These are phyloP conservation scores for Glareola pratincola DNA, from an alignment of 2,113 vertebrate species.

Conservation along the genomic window DNA sequence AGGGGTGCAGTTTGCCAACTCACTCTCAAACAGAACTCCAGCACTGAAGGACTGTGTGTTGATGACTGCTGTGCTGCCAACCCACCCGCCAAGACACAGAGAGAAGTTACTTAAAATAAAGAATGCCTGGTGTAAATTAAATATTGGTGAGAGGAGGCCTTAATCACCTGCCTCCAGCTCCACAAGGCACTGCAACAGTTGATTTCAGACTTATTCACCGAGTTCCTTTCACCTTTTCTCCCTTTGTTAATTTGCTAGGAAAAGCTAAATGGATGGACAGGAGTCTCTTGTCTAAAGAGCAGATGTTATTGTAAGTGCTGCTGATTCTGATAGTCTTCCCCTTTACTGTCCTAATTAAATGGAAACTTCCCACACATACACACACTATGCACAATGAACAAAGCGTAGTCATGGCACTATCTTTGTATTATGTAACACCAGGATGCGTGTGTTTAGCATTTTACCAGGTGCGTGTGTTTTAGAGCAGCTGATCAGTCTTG, in stretches of 20 bases:
- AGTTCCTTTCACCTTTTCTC: slow-evolving; percentile 32
- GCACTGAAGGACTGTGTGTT: background rate
- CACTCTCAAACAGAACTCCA: background rate
- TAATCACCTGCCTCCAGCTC: slow-evolving; percentile 24
- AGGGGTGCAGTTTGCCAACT: background rate
- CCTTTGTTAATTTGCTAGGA: slow-evolving; percentile 27
- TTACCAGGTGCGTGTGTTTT: background rate
- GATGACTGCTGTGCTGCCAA: slow-evolving; percentile 1
- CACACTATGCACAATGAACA: background rate
- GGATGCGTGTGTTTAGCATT: background rate
- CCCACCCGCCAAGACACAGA: slow-evolving; percentile 15
- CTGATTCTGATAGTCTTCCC: background rate
- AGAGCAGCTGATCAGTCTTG: background rate
- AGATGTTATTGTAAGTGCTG: background rate
- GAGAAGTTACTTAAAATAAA: slow-evolving; percentile 38
- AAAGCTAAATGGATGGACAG: background rate
- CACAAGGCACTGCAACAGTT: background rate
- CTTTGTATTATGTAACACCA: background rate
- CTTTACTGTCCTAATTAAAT: background rate
- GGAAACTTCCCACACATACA: background rate
- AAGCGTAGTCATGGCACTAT: background rate
- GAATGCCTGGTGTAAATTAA: slow-evolving; percentile 35
- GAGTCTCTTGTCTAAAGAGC: background rate
- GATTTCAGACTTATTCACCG: slow-evolving; percentile 41
- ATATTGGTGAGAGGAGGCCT: slow-evolving; percentile 20